phyloP scores from a whole-genome alignment of 2,888 invertebrate species.

The Lysandra bellargus region DNA sequence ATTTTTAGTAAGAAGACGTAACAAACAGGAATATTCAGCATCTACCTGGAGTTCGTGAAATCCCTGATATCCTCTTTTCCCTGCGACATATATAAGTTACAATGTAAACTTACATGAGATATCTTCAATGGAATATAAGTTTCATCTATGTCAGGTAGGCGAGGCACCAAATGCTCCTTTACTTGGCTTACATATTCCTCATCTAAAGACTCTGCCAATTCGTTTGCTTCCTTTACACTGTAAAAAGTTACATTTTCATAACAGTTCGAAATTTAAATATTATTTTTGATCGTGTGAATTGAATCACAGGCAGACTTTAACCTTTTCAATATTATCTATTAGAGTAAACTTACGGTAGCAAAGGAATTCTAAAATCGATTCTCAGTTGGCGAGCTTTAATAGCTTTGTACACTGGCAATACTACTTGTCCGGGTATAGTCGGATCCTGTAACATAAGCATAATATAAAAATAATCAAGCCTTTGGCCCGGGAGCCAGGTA shows the following conservation, averaged over 20 bases:
- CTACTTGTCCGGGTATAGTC: slow-evolving; percentile 81
- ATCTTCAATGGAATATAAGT: slow-evolving; percentile 78
- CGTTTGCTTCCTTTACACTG: slow-evolving; percentile 74
- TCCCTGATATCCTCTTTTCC: too few species aligned
- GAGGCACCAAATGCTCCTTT: slow-evolving; percentile 61
- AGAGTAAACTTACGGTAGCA: slow-evolving; percentile 76
- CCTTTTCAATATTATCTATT: not conserved
- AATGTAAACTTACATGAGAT: slow-evolving; percentile 72
- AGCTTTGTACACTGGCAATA: slow-evolving; percentile 86
- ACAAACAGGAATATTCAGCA: too few species aligned
- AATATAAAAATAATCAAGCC: not conserved
- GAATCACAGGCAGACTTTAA: not conserved
- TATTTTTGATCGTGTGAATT: not conserved
- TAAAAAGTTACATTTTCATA: slow-evolving; percentile 33
- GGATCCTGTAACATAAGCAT: slow-evolving; percentile 55
- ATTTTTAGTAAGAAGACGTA: too few species aligned
- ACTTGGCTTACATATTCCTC: slow-evolving; percentile 45
- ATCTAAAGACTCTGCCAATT: slow-evolving; percentile 62
- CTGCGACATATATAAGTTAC: not conserved
- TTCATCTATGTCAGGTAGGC: slow-evolving; percentile 81
- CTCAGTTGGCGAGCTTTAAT: slow-evolving; percentile 83
- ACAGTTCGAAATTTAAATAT: not conserved
- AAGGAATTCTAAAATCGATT: slow-evolving; percentile 73
- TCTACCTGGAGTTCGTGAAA: too few species aligned
- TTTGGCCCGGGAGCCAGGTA: too few species aligned